Base-by-base conservation (phyloP, 2,797 vertebrate species). In the Danionella dracula region DNA sequence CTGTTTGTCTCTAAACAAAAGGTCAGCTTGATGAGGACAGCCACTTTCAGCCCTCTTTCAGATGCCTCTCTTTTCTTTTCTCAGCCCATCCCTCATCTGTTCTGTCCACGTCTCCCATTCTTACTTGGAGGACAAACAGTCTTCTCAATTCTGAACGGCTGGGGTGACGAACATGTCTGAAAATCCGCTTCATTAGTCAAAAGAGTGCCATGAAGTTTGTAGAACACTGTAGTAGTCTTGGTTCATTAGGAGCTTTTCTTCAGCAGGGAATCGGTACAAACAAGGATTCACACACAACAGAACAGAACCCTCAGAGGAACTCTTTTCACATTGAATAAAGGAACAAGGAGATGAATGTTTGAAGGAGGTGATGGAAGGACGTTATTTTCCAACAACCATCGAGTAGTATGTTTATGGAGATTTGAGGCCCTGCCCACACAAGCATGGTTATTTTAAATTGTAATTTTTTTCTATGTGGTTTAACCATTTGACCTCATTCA, bases 1-100 rank as follows among this genome's bases (percentile, higher is more conserved):
- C 81, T 82, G 84, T 89, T 88, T 89, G 85, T 82, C 74, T 65
- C 79, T 62, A 84, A 87, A 90, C 85, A 90, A 90, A 79, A 87
- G 86, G 84, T 88, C 83, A 79, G 68, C 75, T 73, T 65, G 77
- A 82, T 78, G 81, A 85, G 69, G 83, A 81, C 79, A 76, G 74
- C 60, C 49, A 50, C 78, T 77, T 82, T 79, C 70, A 74, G 37
- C 71, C 44, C 72, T 75, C 66, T 76, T 77, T 81, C 74, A 78
- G 62, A 70, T 40, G 40, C 57, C 13, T 35, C 45, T 68, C 57
- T 68, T 68, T 74, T 66, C 35, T 73, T 72, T 73, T 41, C 66
- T 69, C 68, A 56, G 71, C 56, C 70, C 46, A 62, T 62, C 55
- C 41, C 58, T 57, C 66, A 4, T 38, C 38, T 58, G 68, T 45